These are phyloP conservation scores for Gnathonemus longibarbis DNA, from an alignment of 2,113 vertebrate species.

Conservation along the genomic window DNA sequence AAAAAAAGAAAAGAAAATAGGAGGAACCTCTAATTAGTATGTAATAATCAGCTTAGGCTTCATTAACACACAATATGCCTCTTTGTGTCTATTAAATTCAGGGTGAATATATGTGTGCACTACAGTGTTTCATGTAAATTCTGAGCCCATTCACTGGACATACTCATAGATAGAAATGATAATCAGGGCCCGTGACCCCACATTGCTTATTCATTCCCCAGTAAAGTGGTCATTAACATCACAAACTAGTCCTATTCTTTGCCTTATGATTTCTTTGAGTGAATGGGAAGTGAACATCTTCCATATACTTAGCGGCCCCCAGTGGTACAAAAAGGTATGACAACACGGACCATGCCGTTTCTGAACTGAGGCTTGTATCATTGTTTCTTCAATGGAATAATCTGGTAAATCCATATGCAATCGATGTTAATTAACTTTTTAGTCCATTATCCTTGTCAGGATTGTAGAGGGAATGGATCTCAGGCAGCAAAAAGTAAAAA, in stretches of 20 bases:
- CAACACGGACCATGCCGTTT: not conserved
- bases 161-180: not conserved
- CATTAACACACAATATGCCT: not conserved
- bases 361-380: not conserved
- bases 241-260: not conserved
- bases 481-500: not conserved
- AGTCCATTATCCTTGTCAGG: not conserved
- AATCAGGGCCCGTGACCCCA: not conserved
- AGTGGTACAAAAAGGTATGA: not conserved
- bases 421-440: not conserved
- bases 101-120: not conserved
- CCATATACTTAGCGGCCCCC: not conserved
- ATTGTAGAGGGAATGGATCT: not conserved
- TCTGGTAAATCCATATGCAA: not conserved
- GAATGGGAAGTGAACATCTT: not conserved
- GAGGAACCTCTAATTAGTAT: not conserved
- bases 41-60: not conserved
- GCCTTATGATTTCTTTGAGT: not conserved
- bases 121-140: not conserved
- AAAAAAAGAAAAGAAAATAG: not conserved
- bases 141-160: not conserved
- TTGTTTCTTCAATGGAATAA: not conserved
- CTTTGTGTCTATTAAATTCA: not conserved
- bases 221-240: not conserved
- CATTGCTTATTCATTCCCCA: not conserved